These are phyloP conservation scores for Litoditis marina DNA, from an alignment of 2,888 invertebrate species.

Conservation along the genomic window DNA sequence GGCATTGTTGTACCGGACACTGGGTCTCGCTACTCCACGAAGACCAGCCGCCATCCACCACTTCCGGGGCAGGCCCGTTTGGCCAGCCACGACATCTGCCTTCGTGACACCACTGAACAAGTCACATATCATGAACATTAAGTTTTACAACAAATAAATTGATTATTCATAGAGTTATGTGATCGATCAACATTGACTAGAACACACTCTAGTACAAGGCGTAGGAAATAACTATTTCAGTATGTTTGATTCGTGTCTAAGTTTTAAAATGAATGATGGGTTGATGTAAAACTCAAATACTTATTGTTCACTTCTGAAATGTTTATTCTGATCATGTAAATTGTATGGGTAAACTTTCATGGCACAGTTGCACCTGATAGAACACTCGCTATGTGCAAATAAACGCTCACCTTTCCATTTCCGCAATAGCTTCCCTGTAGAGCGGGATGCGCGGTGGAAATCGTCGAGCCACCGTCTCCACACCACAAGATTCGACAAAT, in stretches of 20 bases:
- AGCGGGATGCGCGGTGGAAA: slow-evolving; percentile 62
- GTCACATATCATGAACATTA: slow-evolving; percentile 1
- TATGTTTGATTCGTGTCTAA: too few relatives aligned
- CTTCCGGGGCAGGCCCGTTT: slow-evolving; percentile 25
- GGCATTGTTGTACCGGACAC: slow-evolving; percentile 58
- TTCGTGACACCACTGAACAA: slow-evolving; percentile 60
- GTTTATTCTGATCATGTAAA: too few relatives aligned
- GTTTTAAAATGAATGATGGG: too few relatives aligned
- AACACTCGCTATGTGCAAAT: background rate
- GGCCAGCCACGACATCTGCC: slow-evolving; percentile 55
- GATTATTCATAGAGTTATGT: too few relatives aligned
- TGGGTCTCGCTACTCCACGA: slow-evolving; percentile 54
- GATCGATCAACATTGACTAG: too few relatives aligned
- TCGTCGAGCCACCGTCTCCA: slow-evolving; percentile 61
- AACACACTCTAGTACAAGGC: too few relatives aligned
- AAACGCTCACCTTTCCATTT: slow-evolving; percentile 42
- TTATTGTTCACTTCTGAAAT: too few relatives aligned
- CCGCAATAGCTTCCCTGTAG: slow-evolving; percentile 62
- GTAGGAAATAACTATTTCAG: too few relatives aligned
- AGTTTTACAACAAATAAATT: background rate
- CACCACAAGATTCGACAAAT: slow-evolving; percentile 61
- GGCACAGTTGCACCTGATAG: too few relatives aligned
- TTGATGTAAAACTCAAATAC: too few relatives aligned
- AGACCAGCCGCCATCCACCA: slow-evolving; percentile 58
- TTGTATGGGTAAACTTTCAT: too few relatives aligned